These are phyloP conservation scores for Drosophila ercepeae DNA, from an alignment of 1,140 invertebrate species.

Conservation along the genomic window DNA sequence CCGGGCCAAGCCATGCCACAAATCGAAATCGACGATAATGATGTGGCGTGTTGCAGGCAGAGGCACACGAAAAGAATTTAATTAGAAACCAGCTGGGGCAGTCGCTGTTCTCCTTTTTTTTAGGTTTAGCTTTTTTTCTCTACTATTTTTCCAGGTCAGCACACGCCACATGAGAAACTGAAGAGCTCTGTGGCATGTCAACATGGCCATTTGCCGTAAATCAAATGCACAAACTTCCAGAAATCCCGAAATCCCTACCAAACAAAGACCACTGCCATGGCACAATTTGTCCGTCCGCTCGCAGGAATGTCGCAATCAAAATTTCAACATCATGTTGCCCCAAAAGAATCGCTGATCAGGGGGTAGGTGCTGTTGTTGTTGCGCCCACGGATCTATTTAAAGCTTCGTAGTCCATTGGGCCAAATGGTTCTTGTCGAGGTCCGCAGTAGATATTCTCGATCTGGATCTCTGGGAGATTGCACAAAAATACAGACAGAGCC, in stretches of 20 bases:
- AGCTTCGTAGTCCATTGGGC: slow-evolving; percentile 59
- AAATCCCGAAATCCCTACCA: slow-evolving; percentile 3
- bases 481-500: slow-evolving; percentile 14
- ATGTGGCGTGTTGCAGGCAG: slow-evolving; percentile 58
- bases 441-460: slow-evolving; percentile 28
- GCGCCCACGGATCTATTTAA: slow-evolving; percentile 66
- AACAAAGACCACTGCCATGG: slow-evolving; percentile 28
- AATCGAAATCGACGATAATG: slow-evolving; percentile 43
- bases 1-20: slow-evolving; percentile 15
- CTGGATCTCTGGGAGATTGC: slow-evolving; percentile 19
- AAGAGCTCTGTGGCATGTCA: slow-evolving; percentile 73
- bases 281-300: slow-evolving; percentile 61
- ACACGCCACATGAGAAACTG: slow-evolving; percentile 48
- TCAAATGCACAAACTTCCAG: slow-evolving; percentile 56
- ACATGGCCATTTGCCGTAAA: slow-evolving; percentile 76
- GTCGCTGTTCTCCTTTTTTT: slow-evolving; percentile 16
- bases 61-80: slow-evolving; percentile 53
- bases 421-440: slow-evolving; percentile 43
- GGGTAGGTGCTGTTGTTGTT: slow-evolving; percentile 15
- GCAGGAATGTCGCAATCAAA: slow-evolving; percentile 78
- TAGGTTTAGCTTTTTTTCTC: slow-evolving; percentile 55
- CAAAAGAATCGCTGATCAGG: background rate
- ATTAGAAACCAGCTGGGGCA: slow-evolving; percentile 46
- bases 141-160: slow-evolving; percentile 57
- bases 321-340: slow-evolving; percentile 76